Evolutionary conservation across 2,797 vertebrate genomes (phyloP).

Genomic region (Carapus acus): DNA sequence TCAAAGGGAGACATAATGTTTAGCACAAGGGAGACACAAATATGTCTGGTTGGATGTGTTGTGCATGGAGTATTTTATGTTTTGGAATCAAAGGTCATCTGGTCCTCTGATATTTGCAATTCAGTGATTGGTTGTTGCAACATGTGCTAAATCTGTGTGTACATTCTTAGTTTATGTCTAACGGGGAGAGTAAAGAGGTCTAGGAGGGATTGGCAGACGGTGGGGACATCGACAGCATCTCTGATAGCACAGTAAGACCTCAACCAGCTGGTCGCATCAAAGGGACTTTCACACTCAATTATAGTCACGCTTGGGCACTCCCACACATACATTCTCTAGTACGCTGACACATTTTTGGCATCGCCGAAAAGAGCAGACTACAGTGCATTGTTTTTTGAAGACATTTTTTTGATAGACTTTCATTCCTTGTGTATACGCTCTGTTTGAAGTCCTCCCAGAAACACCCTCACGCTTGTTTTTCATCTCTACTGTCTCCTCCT

Average conservation of each 20-base stretch:
- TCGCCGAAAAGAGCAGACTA: constrained; percentile 31
- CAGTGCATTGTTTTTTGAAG: constrained; percentile 48
- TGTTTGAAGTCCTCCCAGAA: constrained; percentile 56
- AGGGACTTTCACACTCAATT: constrained; percentile 48
- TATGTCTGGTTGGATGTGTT: constrained; percentile 15
- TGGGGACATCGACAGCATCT: constrained; percentile 19
- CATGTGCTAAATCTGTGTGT: no score
- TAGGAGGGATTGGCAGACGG: constrained; percentile 32
- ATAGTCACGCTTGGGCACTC: constrained; percentile 37
- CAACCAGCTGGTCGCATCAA: constrained; percentile 59
- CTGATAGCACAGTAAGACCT: constrained; percentile 36
- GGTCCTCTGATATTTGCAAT: constrained; percentile 3
- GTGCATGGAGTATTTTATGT: constrained; percentile 10
- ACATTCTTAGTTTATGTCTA: constrained; percentile 12
- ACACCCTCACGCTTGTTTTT: constrained; percentile 21
- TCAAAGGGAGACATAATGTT: constrained; percentile 16
- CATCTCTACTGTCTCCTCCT: constrained; percentile 21
- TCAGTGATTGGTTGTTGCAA: not conserved
- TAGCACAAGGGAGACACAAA: constrained; percentile 1
- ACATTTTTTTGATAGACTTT: constrained; percentile 40
- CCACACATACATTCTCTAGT: constrained; percentile 50
- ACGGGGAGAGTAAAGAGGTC: constrained; percentile 7
- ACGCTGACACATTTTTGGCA: constrained; percentile 51
- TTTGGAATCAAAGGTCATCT: constrained; percentile 18
- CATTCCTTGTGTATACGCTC: constrained; percentile 38